These are phyloP conservation scores for Capreolus pygargus DNA, from an alignment of 2,113 vertebrate genomes.

Conservation along the genomic window DNA sequence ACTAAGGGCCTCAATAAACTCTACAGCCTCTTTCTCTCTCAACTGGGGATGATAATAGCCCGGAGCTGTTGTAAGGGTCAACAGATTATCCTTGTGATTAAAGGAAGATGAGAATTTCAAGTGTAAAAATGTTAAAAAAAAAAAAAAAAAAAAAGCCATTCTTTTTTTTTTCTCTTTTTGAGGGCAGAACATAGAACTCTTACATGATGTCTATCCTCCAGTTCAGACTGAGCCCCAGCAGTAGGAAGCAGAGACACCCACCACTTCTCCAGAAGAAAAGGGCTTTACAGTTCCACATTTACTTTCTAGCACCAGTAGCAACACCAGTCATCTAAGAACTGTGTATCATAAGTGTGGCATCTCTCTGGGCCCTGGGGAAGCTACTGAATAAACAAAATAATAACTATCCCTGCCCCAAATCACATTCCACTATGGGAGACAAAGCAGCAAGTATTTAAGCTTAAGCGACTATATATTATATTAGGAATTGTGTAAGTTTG, in stretches of 20 bases:
- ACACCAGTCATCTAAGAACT: neutral
- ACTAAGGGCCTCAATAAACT: neutral
- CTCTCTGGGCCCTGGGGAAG: neutral
- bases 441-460: neutral
- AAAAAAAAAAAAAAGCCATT: neutral
- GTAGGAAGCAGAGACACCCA: neutral
- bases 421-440: neutral
- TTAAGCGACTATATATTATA: neutral
- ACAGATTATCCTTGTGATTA: conserved; percentile 35
- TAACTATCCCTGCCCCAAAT: neutral
- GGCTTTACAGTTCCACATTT: neutral
- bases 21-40: neutral
- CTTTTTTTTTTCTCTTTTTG: neutral
- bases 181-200: neutral
- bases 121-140: conserved; percentile 36
- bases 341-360: neutral
- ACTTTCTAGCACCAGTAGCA: neutral
- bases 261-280: neutral
- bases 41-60: conserved; percentile 34
- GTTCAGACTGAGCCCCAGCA: no score
- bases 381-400: neutral
- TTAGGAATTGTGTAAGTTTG: neutral
- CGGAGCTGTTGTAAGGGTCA: neutral
- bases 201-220: neutral
- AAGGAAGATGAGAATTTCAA: conserved; percentile 34